These are phyloP conservation scores for Leptopterna dolabrata DNA, from an alignment of 2,888 invertebrate genomes.

Conservation along the genomic window DNA sequence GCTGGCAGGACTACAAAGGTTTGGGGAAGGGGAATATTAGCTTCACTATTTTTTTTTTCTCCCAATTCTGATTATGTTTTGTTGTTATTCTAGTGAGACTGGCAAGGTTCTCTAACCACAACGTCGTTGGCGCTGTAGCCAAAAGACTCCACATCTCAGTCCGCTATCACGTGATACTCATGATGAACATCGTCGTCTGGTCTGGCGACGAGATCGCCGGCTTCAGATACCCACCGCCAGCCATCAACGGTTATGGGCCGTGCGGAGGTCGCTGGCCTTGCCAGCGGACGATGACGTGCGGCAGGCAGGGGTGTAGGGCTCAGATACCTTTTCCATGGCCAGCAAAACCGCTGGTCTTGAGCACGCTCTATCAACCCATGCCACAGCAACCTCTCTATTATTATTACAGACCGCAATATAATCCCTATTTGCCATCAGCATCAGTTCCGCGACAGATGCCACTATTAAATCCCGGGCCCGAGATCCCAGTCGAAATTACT, in stretches of 20 bases:
- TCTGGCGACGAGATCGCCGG: background rate
- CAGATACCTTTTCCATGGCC: too few species aligned
- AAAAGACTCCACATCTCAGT: background rate
- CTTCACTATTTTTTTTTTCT: too few species aligned
- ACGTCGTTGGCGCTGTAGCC: background rate
- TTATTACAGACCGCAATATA: too few species aligned
- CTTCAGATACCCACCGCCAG: background rate
- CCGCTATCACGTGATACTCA: background rate
- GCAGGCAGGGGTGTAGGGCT: background rate
- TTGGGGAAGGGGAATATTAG: too few species aligned
- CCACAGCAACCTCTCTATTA: too few species aligned
- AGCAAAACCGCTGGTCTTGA: too few species aligned
- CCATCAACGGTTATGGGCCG: background rate
- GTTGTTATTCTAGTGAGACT: background rate
- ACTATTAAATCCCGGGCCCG: too few species aligned
- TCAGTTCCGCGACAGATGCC: too few species aligned
- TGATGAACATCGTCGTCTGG: background rate
- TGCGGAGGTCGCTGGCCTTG: background rate
- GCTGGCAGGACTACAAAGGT: too few species aligned
- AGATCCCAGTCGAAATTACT: too few species aligned
- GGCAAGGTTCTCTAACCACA: background rate
- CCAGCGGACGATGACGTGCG: background rate
- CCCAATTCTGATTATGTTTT: background rate
- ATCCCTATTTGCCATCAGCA: too few species aligned
- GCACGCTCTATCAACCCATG: too few species aligned